phyloP scores from a whole-genome alignment of 2,888 invertebrate genomes.

The Volucella inanis region DNA sequence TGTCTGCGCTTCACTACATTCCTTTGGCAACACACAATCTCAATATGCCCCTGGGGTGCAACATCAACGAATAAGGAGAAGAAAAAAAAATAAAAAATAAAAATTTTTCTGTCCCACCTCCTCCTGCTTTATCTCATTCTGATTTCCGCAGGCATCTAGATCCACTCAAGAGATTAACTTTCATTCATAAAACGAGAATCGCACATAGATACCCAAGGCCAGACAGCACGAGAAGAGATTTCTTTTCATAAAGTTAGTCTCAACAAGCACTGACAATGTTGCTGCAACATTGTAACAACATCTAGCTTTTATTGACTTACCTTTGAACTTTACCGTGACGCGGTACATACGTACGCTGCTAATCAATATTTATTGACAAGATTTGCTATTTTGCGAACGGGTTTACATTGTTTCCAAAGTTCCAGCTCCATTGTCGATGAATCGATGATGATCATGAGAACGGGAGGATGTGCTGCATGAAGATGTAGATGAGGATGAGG shows the following conservation, averaged over 20 bases:
- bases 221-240: not conserved
- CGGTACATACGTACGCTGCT: slow-evolving; percentile 11
- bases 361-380: slow-evolving; percentile 58
- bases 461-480: not conserved
- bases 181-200: slow-evolving; percentile 67
- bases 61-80: not conserved
- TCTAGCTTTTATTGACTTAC: slow-evolving; percentile 44
- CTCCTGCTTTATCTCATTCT: not conserved
- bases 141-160: slow-evolving; percentile 3
- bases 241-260: no score
- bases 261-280: slow-evolving; percentile 29
- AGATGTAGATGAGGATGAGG: slow-evolving; percentile 30
- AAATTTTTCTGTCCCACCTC: slow-evolving; percentile 17
- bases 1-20: slow-evolving; percentile 66
- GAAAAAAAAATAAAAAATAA: not conserved
- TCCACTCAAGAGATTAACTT: slow-evolving; percentile 54
- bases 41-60: slow-evolving; percentile 49
- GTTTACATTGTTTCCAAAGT: no score
- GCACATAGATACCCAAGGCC: slow-evolving; percentile 8
- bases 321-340: slow-evolving; percentile 61
- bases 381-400: slow-evolving; percentile 20
- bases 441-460: not conserved
- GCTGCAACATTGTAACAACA: slow-evolving; percentile 66
- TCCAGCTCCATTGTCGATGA: not conserved
- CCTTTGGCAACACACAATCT: slow-evolving; percentile 48